Conservation (phyloP, 2,113 vertebrate species). For the Narcine bancroftii region DNA sequence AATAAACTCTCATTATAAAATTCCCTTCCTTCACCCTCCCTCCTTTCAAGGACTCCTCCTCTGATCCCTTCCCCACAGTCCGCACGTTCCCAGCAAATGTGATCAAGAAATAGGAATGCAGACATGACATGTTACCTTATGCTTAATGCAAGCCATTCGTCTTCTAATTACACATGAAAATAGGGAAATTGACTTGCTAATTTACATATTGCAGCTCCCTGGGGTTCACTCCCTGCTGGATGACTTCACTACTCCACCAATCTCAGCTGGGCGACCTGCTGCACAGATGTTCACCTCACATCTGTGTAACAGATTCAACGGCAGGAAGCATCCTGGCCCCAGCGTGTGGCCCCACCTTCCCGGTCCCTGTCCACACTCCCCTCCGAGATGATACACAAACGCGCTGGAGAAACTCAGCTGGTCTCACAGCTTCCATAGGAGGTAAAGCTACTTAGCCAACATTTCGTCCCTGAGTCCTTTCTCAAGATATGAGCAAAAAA, state of each 20-base stretch:
- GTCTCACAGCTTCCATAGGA: too few species aligned
- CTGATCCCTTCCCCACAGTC: too few species aligned
- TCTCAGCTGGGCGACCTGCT: background rate
- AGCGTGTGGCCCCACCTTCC: background rate
- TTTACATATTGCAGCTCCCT: slow-evolving; percentile 1
- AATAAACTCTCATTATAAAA: too few species aligned
- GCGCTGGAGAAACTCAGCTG: background rate
- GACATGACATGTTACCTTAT: background rate
- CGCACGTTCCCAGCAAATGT: too few species aligned
- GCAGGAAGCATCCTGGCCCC: background rate
- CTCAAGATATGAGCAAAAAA: too few species aligned
- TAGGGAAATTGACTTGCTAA: slow-evolving; percentile 25
- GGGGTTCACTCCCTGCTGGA: background rate
- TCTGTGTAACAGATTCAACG: background rate
- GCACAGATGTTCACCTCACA: background rate
- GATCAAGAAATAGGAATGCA: background rate
- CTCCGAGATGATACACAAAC: background rate
- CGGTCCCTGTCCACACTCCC: too few species aligned
- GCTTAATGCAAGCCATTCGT: slow-evolving; percentile 10
- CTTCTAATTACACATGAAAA: slow-evolving; percentile 32
- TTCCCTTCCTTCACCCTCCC: too few species aligned
- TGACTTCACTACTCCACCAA: background rate
- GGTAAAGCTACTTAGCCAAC: too few species aligned
- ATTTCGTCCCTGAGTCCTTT: too few species aligned
- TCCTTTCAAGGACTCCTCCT: background rate